Conservation (phyloP, 2,888 invertebrate species). For the Conomelus anceps region DNA sequence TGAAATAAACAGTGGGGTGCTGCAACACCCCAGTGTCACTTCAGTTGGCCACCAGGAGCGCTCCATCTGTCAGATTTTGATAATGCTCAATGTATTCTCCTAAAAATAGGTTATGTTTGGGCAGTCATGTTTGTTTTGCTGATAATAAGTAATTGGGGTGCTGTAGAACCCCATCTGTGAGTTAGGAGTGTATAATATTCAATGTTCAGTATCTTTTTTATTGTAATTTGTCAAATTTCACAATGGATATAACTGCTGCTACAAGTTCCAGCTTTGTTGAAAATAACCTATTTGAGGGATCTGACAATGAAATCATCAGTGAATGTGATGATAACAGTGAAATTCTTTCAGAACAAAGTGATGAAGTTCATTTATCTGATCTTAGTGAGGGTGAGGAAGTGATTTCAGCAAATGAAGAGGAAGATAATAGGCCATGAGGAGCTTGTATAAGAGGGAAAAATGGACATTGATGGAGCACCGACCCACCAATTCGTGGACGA, state of each 20-base stretch:
- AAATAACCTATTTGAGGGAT: not conserved
- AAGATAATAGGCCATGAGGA: not conserved
- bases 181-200: too few relatives aligned
- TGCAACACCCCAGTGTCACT: too few relatives aligned
- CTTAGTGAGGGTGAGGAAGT: not conserved
- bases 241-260: not conserved
- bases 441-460: not conserved
- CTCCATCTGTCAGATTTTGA: too few relatives aligned
- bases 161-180: too few relatives aligned
- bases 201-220: not conserved
- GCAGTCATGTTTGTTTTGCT: too few relatives aligned
- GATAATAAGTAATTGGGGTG: too few relatives aligned
- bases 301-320: not conserved
- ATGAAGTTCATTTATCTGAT: not conserved
- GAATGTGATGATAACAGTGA: not conserved
- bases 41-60: too few relatives aligned
- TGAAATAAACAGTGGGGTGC: too few relatives aligned
- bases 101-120: too few relatives aligned
- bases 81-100: too few relatives aligned
- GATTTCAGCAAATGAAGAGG: not conserved
- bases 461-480: not conserved
- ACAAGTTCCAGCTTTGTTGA: not conserved
- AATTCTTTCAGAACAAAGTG: not conserved
- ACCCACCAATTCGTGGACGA: not conserved
- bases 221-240: not conserved